Evolutionary conservation across 2,888 invertebrate genomes (phyloP).

Genomic region (Deilephila elpenor): DNA sequence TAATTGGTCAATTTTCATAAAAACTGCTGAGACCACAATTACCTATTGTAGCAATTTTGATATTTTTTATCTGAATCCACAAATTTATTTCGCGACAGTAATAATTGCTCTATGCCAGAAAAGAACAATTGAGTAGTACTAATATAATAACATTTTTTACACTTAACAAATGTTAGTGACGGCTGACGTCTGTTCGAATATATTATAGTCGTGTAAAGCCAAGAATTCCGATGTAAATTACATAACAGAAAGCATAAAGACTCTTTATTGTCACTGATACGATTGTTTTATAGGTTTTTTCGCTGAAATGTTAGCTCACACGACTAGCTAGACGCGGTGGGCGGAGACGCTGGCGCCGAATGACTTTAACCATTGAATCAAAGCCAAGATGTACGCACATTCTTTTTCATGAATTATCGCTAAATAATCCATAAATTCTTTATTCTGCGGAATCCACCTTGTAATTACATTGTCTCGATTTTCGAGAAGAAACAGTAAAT

Average conservation of each 20-base stretch:
- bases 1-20: background rate
- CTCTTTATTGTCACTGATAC: background rate
- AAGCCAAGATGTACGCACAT: background rate
- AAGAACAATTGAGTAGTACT: background rate
- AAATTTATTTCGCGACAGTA: background rate
- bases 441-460: background rate
- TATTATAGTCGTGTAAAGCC: background rate
- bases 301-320: background rate
- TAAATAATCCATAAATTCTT: background rate
- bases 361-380: background rate
- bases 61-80: background rate
- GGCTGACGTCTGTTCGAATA: too few relatives aligned
- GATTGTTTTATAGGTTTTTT: background rate
- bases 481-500: background rate
- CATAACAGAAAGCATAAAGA: background rate
- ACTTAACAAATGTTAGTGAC: too few relatives aligned
- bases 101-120: background rate
- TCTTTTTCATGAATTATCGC: background rate
- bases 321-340: too few relatives aligned
- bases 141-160: too few relatives aligned
- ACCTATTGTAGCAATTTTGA: background rate
- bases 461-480: background rate
- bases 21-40: background rate
- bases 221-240: background rate
- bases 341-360: conserved; percentile 7